Evolutionary conservation across 2,888 invertebrate genomes (phyloP).

Genomic region (Pinctada fucata): DNA sequence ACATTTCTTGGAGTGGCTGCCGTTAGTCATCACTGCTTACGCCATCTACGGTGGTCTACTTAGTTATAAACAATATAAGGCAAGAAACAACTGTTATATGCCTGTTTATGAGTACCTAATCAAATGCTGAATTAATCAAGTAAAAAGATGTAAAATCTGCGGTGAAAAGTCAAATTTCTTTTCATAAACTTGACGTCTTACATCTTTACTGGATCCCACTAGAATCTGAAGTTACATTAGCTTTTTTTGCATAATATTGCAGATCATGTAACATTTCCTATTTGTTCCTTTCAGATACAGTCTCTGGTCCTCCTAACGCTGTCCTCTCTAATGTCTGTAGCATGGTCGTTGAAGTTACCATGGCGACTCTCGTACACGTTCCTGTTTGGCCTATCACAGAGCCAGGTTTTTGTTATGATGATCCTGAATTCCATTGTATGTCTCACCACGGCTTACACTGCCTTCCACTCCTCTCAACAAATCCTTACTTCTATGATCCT

Average conservation of each 20-base stretch:
- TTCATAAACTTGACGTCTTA: too few relatives aligned
- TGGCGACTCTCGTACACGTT: slow-evolving; percentile 61
- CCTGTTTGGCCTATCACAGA: slow-evolving; percentile 57
- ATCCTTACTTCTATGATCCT: slow-evolving; percentile 53
- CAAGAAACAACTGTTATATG: slow-evolving; percentile 17
- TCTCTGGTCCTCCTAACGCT: slow-evolving; percentile 35
- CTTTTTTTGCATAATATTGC: too few relatives aligned
- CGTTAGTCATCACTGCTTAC: slow-evolving; percentile 64
- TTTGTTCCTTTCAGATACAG: neutral
- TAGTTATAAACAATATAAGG: slow-evolving; percentile 63
- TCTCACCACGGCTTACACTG: slow-evolving; percentile 59
- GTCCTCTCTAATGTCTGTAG: slow-evolving; percentile 43
- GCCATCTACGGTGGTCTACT: slow-evolving; percentile 64
- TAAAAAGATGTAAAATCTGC: too few relatives aligned
- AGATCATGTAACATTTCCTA: too few relatives aligned
- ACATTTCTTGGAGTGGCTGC: slow-evolving; percentile 69
- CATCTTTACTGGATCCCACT: too few relatives aligned
- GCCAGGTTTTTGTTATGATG: slow-evolving; percentile 57
- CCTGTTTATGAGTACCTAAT: too few relatives aligned
- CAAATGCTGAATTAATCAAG: too few relatives aligned
- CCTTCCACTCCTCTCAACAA: slow-evolving; percentile 54
- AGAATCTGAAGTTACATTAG: too few relatives aligned
- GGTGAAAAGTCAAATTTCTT: neutral
- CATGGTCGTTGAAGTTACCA: slow-evolving; percentile 52
- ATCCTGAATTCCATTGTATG: slow-evolving; percentile 64